Percentiles rank a stretch among this genome's conserved stretches.
Evolutionary conservation across 1,140 invertebrate genomes (phyloP).

Genomic region (Drosophila equinoxialis): DNA sequence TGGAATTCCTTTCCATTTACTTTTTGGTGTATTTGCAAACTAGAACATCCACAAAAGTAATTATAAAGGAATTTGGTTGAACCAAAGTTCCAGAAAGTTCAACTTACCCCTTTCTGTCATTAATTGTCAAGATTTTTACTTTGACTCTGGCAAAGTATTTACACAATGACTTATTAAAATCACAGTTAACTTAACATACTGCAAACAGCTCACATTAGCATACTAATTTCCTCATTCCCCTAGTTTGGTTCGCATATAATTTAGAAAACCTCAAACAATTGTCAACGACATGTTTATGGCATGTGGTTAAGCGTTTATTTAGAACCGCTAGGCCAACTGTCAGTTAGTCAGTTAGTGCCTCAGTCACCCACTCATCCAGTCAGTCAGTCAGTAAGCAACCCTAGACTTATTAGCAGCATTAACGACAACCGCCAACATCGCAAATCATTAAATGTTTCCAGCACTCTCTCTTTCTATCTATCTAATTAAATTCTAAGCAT

Average conservation of each 20-base stretch:
- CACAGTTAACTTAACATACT: neutral
- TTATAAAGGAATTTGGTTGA: too few relatives aligned
- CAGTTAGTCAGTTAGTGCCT: neutral
- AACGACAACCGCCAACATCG: slow-evolving; percentile 31
- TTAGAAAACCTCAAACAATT: slow-evolving; percentile 9
- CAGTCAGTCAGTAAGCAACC: neutral
- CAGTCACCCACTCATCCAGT: neutral
- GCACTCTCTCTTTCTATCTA: slow-evolving; percentile 14
- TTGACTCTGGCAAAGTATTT: neutral
- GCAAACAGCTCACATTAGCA: neutral
- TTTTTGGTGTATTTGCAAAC: too few relatives aligned
- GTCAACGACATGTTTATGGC: slow-evolving; percentile 10
- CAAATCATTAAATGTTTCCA: slow-evolving; percentile 57
- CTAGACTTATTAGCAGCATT: slow-evolving; percentile 3
- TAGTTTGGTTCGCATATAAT: neutral
- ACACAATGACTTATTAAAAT: neutral
- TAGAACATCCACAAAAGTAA: too few relatives aligned
- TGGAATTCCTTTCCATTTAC: too few relatives aligned
- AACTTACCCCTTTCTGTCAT: too few relatives aligned
- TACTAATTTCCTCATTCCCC: neutral
- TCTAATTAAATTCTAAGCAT: slow-evolving; percentile 51
- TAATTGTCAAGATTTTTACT: neutral
- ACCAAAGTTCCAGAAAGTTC: too few relatives aligned
- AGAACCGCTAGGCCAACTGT: neutral
- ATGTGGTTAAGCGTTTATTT: slow-evolving; percentile 2